Conservation (phyloP, 2,113 vertebrate genomes). For the Fregata magnificens region DNA sequence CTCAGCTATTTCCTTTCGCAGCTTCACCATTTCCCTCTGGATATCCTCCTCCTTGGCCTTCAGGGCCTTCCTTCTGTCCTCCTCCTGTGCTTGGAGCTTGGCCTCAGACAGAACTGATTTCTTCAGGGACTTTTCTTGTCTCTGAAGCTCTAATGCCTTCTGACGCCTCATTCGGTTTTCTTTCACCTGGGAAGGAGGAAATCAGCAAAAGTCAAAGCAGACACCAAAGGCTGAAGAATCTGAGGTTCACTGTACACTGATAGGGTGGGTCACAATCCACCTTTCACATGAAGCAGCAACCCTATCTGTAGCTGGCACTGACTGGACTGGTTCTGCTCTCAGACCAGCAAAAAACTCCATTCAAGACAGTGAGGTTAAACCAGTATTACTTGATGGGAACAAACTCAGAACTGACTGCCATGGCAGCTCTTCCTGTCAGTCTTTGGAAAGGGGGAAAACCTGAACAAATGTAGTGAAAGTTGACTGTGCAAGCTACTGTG, state of each 20-base stretch:
- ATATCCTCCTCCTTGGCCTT: constrained; percentile 80
- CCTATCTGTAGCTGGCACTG: neutral
- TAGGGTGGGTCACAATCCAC: neutral
- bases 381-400: neutral
- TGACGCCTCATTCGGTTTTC: constrained; percentile 83
- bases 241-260: neutral
- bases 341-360: neutral
- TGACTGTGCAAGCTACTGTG: neutral
- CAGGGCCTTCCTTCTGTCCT: constrained; percentile 76
- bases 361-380: neutral
- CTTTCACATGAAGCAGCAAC: neutral
- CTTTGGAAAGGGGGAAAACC: neutral
- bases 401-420: neutral
- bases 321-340: neutral
- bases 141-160: constrained; percentile 73
- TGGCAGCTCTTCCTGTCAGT: neutral
- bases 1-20: constrained; percentile 84
- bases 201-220: neutral
- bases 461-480: neutral
- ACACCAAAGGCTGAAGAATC: neutral
- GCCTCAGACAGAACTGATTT: constrained; percentile 76
- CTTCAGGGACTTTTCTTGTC: constrained; percentile 70
- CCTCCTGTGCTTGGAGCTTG: constrained; percentile 71
- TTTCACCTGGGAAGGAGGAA: constrained; percentile 77
- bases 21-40: constrained; percentile 85